Conservation (phyloP, 2,888 invertebrate species). For the Netelia melanura region DNA sequence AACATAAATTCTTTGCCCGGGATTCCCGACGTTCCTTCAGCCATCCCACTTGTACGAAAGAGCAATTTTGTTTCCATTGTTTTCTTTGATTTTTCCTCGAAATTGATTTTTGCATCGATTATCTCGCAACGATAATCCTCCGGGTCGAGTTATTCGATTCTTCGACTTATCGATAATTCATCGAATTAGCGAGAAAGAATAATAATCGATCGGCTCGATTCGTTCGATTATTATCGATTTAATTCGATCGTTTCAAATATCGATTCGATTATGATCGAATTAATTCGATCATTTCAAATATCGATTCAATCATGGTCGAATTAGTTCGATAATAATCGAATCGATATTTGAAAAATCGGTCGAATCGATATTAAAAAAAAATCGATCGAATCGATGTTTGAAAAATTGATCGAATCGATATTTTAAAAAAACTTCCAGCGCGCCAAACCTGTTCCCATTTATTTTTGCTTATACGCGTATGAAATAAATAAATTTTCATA, state of each 20-base stretch:
- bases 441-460: too few relatives aligned
- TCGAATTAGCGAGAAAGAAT: neutral
- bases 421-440: neutral
- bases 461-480: too few relatives aligned
- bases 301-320: too few relatives aligned
- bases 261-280: too few relatives aligned
- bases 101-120: neutral
- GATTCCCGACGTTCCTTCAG: neutral
- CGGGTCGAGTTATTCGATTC: too few relatives aligned
- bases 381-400: neutral
- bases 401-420: neutral
- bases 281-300: too few relatives aligned
- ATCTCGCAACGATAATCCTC: too few relatives aligned
- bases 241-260: too few relatives aligned
- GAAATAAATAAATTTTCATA: too few relatives aligned
- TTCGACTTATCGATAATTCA: neutral
- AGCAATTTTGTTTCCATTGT: neutral
- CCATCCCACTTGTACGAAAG: neutral
- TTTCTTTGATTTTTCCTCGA: neutral
- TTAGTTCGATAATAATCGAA: neutral
- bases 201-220: too few relatives aligned
- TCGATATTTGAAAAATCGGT: neutral
- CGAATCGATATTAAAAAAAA: neutral
- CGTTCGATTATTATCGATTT: too few relatives aligned
- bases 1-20: slow-evolving; percentile 44